These are phyloP conservation scores for Columba guinea DNA, from an alignment of 2,797 vertebrate species.

Conservation along the genomic window DNA sequence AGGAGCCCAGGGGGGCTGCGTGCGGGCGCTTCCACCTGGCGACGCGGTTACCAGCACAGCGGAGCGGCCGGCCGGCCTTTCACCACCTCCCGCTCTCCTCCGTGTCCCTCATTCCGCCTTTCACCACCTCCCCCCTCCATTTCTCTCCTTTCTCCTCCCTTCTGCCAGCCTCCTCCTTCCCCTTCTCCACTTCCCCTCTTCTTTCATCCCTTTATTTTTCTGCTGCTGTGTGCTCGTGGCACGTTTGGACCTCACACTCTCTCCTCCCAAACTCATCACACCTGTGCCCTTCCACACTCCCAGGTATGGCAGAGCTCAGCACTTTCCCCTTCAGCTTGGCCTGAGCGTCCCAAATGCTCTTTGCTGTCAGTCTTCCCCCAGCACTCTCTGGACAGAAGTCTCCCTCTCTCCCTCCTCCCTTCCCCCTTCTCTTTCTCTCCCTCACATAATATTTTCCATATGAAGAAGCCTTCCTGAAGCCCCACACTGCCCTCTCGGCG, in stretches of 20 bases:
- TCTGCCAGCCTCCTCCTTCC: background rate
- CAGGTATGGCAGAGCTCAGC: background rate
- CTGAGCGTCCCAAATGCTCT: background rate
- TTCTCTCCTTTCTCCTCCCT: background rate
- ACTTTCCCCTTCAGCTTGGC: background rate
- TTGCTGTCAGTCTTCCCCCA: background rate
- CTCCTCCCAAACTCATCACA: background rate
- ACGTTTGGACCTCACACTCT: accelerated
- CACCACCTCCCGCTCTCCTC: background rate
- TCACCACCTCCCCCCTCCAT: constrained; percentile 7
- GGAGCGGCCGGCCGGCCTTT: constrained; percentile 2
- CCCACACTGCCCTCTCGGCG: constrained; percentile 37
- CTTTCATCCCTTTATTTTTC: background rate
- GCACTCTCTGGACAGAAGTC: background rate
- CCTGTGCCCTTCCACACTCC: background rate
- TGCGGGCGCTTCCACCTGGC: background rate
- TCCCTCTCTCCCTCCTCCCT: background rate
- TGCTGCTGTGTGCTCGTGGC: background rate
- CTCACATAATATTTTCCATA: constrained; percentile 67
- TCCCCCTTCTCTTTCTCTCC: constrained; percentile 9
- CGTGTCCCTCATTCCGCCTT: background rate
- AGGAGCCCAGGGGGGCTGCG: background rate
- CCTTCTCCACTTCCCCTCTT: background rate
- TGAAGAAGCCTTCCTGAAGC: constrained; percentile 53
- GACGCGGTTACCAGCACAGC: background rate